Evolutionary conservation across 2,888 invertebrate species (phyloP).

Genomic region (Apamea crenata): DNA sequence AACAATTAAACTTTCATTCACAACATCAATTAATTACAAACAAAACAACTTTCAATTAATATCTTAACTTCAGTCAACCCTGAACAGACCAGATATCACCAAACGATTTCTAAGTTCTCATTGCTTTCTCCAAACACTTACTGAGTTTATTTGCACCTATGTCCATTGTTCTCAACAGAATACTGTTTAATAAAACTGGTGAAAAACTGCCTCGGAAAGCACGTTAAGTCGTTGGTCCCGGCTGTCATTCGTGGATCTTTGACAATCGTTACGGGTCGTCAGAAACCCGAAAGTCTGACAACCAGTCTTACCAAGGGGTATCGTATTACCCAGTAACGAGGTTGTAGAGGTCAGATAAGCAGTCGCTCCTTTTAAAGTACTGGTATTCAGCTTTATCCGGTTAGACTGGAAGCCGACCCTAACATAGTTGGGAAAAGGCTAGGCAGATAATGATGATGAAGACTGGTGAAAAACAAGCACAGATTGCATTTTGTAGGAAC

Average conservation of each 20-base stretch:
- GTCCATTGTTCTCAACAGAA: slow-evolving; percentile 77
- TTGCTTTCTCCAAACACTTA: slow-evolving; percentile 83
- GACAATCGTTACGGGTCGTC: not conserved
- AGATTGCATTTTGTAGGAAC: slow-evolving; percentile 22
- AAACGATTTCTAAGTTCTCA: slow-evolving; percentile 83
- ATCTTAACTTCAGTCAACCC: slow-evolving; percentile 58
- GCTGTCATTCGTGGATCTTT: not conserved
- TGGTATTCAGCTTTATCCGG: not conserved
- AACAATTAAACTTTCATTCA: slow-evolving; percentile 46
- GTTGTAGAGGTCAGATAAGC: not conserved
- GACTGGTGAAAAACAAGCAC: slow-evolving; percentile 42
- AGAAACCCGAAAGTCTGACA: not conserved
- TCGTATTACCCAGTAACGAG: not conserved
- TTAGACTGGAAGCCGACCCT: not conserved
- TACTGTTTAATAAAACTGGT: slow-evolving; percentile 39
- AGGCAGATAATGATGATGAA: not conserved
- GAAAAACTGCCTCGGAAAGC: slow-evolving; percentile 32
- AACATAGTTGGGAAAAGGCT: not conserved
- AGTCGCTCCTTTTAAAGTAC: not conserved
- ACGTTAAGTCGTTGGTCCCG: not conserved
- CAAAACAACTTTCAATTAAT: slow-evolving; percentile 50
- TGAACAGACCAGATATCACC: slow-evolving; percentile 70
- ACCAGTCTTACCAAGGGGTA: not conserved
- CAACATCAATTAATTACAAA: slow-evolving; percentile 30
- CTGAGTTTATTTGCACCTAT: slow-evolving; percentile 78